These are phyloP conservation scores for Seladonia tumulorum DNA, from an alignment of 2,888 invertebrate species.

Conservation along the genomic window DNA sequence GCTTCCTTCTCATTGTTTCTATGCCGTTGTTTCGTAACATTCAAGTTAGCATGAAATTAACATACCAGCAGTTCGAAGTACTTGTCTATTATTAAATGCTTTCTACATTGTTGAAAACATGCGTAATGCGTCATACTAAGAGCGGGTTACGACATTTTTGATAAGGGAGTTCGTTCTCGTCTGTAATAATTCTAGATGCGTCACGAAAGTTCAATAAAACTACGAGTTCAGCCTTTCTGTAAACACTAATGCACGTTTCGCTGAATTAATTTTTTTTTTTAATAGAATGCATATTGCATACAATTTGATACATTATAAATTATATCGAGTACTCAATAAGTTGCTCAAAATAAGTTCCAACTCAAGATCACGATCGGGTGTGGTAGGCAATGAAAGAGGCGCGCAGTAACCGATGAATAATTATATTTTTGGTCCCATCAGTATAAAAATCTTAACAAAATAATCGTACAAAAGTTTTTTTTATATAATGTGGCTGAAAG, in stretches of 20 bases:
- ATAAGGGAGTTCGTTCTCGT: slow-evolving; percentile 3
- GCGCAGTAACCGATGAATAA: not conserved
- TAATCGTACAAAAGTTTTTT: slow-evolving; percentile 31
- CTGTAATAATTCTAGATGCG: not conserved
- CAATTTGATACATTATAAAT: not conserved
- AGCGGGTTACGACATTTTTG: not conserved
- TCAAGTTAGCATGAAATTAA: not conserved
- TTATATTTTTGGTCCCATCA: slow-evolving; percentile 24
- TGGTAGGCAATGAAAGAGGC: not conserved
- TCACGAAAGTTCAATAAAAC: not conserved
- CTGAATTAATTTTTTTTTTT: not conserved
- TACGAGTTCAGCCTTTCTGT: slow-evolving; percentile 12
- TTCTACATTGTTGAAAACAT: not conserved
- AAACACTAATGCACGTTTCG: not conserved
- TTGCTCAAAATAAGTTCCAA: too few relatives aligned
- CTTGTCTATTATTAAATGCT: not conserved
- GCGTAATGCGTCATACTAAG: not conserved
- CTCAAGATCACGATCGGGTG: not conserved
- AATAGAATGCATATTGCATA: too few relatives aligned
- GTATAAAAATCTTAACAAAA: slow-evolving; percentile 37
- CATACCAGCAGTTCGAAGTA: not conserved
- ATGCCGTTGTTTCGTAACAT: not conserved
- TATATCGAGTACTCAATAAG: not conserved
- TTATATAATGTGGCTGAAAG: not conserved
- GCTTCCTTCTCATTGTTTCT: too few relatives aligned